These are phyloP conservation scores for Nomia melanderi DNA, from an alignment of 1,140 invertebrate species.

Conservation along the genomic window DNA sequence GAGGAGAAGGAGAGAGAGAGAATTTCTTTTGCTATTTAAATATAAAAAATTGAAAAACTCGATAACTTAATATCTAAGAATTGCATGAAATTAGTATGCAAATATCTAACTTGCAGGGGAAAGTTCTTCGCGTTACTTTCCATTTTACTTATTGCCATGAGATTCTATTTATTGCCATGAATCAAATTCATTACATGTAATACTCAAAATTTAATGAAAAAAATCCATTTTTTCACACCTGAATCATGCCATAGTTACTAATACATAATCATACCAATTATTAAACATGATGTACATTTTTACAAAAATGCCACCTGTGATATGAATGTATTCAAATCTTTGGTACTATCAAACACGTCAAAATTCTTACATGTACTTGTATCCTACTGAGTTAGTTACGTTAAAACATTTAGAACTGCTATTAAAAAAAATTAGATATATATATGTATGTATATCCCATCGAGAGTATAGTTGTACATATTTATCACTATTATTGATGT, in stretches of 20 bases:
- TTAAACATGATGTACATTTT: constrained; percentile 4
- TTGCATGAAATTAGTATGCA: constrained; percentile 1
- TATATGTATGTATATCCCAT: constrained; percentile 20
- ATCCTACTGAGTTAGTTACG: constrained; percentile 8
- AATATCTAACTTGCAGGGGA: constrained; percentile 13
- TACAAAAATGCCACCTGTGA: constrained; percentile 51
- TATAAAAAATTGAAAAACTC: neutral
- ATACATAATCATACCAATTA: neutral
- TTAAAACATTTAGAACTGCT: constrained; percentile 24
- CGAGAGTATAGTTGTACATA: constrained; percentile 51
- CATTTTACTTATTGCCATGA: constrained; percentile 2
- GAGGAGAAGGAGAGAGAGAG: neutral
- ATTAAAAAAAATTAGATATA: neutral
- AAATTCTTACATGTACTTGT: constrained; percentile 25
- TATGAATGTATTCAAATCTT: constrained; percentile 43
- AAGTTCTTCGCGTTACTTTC: constrained; percentile 10
- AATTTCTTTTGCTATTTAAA: neutral
- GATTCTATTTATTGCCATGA: constrained; percentile 11
- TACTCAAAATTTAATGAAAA: neutral
- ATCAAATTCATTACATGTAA: constrained; percentile 3
- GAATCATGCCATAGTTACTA: constrained; percentile 28
- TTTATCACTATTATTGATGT: constrained; percentile 39
- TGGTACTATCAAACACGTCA: constrained; percentile 9
- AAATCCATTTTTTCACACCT: neutral
- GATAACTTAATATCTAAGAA: neutral